Conservation (phyloP, 2,888 invertebrate genomes). For the Ormyrus labotus region DNA sequence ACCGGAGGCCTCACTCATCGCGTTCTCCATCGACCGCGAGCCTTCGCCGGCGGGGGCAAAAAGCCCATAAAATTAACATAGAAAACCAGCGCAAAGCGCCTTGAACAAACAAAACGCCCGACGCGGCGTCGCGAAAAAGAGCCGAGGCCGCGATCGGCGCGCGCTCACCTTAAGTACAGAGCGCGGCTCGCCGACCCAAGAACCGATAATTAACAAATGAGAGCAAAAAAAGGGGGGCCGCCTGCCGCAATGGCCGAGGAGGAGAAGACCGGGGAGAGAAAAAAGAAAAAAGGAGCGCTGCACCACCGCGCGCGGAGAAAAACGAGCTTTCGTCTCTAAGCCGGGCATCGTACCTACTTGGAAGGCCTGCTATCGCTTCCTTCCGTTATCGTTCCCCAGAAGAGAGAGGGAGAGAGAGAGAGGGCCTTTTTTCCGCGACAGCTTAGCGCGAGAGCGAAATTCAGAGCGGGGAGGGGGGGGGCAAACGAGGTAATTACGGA, state of each 20-base stretch:
- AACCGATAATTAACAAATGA: conserved; percentile 59
- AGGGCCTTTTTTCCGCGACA: conserved; percentile 41
- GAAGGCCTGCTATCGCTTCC: conserved; percentile 14
- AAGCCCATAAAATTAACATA: conserved; percentile 52
- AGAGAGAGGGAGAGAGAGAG: conserved; percentile 14
- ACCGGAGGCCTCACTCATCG: conserved; percentile 56
- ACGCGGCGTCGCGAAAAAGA: conserved; percentile 31
- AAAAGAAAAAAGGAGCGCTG: not conserved
- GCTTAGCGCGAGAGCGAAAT: conserved; percentile 26
- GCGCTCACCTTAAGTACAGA: too few relatives aligned
- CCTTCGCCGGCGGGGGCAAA: conserved; percentile 46
- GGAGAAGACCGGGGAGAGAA: not conserved
- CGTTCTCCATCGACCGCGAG: conserved; percentile 1
- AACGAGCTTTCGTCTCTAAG: conserved; percentile 10
- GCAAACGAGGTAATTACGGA: conserved; percentile 57
- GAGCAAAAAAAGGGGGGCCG: conserved; percentile 29
- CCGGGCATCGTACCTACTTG: conserved; percentile 18
- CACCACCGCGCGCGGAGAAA: not conserved
- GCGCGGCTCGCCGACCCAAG: not conserved
- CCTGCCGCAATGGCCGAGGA: too few relatives aligned
- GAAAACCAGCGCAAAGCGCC: conserved; percentile 29
- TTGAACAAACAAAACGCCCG: conserved; percentile 38
- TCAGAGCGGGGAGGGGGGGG: conserved; percentile 29
- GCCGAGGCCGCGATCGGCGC: not conserved
- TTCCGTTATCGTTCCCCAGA: conserved; percentile 44